Conservation (phyloP, 2,888 invertebrate genomes). For the Drosophila sordidula region DNA sequence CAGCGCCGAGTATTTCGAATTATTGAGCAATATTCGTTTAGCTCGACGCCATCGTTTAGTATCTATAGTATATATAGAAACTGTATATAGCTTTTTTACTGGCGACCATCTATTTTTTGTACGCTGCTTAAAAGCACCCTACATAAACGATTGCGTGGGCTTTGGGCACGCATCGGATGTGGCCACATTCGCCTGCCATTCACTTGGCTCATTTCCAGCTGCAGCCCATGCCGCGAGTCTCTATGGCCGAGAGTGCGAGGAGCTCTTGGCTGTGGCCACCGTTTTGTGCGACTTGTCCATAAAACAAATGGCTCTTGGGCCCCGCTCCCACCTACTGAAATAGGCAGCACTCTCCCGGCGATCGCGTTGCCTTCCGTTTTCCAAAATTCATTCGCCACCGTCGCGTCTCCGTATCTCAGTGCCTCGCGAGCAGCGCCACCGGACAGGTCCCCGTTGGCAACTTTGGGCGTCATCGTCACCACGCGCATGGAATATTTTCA, state of each 20-base stretch:
- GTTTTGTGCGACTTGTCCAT: conserved; percentile 34
- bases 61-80: conserved; percentile 31
- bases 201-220: conserved; percentile 69
- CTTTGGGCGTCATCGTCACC: conserved; percentile 13
- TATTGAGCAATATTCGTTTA: conserved; percentile 22
- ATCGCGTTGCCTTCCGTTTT: conserved; percentile 37
- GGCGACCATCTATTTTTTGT: conserved; percentile 20
- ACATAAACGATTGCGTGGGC: conserved; percentile 34
- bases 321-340: conserved; percentile 28
- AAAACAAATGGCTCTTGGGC: conserved; percentile 50
- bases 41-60: not conserved
- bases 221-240: conserved; percentile 41
- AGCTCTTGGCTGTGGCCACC: conserved; percentile 27
- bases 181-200: conserved; percentile 40
- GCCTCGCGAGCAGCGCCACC: conserved; percentile 49
- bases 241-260: conserved; percentile 13
- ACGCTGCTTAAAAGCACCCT: conserved; percentile 42
- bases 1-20: not conserved
- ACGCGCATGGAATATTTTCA: conserved; percentile 37
- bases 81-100: conserved; percentile 14
- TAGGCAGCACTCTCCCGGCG: conserved; percentile 51
- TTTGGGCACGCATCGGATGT: conserved; percentile 36
- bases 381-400: conserved; percentile 30
- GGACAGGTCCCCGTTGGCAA: conserved; percentile 40
- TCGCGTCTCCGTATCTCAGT: conserved; percentile 36